A percentile compares a stretch with the other conserved stretches of the same genome.
Conservation (phyloP, 2,888 invertebrate species). For the Andrena trimmerana region DNA sequence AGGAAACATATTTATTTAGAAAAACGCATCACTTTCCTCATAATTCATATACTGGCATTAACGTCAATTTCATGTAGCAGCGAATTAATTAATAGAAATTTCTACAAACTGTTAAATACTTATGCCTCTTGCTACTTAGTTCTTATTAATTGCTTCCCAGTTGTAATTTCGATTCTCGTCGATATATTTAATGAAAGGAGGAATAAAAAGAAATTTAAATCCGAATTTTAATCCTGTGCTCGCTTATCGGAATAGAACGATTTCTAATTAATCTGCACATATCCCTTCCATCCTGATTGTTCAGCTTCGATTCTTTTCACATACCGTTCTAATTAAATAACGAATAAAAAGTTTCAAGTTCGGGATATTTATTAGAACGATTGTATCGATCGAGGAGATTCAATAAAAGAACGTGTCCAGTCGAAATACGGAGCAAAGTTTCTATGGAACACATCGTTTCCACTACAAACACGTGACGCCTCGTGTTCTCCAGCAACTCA, state of each 20-base stretch:
- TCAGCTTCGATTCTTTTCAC: not conserved
- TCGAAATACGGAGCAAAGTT: slow-evolving; percentile 28
- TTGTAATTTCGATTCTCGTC: slow-evolving; percentile 3
- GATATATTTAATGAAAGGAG: not conserved
- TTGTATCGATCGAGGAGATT: slow-evolving; percentile 9
- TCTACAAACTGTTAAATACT: too few species aligned
- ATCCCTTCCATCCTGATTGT: not conserved
- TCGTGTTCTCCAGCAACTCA: slow-evolving; percentile 45
- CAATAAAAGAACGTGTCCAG: slow-evolving; percentile 16
- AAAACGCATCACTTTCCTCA: too few species aligned
- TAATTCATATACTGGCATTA: too few species aligned
- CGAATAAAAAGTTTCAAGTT: not conserved
- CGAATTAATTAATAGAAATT: too few species aligned
- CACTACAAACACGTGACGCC: slow-evolving; percentile 46
- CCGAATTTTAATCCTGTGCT: not conserved
- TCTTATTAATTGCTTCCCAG: not conserved
- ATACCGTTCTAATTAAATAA: slow-evolving; percentile 11
- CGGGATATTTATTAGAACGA: slow-evolving; percentile 25
- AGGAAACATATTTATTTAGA: too few species aligned
- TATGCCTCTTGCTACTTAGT: too few species aligned
- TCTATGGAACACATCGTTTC: slow-evolving; percentile 3
- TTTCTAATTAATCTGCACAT: slow-evolving; percentile 21
- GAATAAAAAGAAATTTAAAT: not conserved
- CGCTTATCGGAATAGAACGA: not conserved
- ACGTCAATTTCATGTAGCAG: too few species aligned